Evolutionary conservation across 2,113 vertebrate genomes (phyloP).

Genomic region (Sakesphorus luctuosus): DNA sequence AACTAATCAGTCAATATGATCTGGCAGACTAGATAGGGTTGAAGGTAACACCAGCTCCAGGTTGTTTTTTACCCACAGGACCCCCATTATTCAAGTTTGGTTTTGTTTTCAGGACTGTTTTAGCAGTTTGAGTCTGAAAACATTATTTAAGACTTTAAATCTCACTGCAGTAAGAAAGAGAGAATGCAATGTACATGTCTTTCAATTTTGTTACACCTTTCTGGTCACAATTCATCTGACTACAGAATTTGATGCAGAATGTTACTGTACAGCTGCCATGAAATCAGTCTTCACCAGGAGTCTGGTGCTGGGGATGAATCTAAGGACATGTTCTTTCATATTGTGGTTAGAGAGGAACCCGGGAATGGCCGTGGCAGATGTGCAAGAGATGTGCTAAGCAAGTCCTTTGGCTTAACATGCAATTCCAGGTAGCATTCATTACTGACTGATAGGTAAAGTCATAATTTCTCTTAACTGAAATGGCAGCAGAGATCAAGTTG

Average conservation of each 20-base stretch:
- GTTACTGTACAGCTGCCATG: background rate
- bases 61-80: background rate
- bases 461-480: slow-evolving; percentile 1
- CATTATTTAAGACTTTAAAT: background rate
- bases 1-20: background rate
- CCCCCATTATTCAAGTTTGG: background rate
- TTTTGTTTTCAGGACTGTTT: background rate
- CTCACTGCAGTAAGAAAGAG: background rate
- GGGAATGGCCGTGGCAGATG: background rate
- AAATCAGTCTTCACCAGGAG: background rate
- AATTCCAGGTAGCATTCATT: background rate
- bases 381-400: slow-evolving; percentile 13
- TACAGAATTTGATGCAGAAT: background rate
- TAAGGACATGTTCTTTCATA: background rate
- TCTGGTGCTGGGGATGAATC: background rate
- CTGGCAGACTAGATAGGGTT: background rate
- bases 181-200: background rate
- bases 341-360: background rate
- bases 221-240: background rate
- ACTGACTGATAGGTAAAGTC: background rate
- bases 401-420: background rate
- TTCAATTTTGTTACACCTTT: background rate
- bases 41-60: background rate
- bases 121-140: background rate
- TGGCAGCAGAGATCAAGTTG: background rate